phyloP scores from a whole-genome alignment of 1,140 invertebrate genomes.

The Prorops nasuta region DNA sequence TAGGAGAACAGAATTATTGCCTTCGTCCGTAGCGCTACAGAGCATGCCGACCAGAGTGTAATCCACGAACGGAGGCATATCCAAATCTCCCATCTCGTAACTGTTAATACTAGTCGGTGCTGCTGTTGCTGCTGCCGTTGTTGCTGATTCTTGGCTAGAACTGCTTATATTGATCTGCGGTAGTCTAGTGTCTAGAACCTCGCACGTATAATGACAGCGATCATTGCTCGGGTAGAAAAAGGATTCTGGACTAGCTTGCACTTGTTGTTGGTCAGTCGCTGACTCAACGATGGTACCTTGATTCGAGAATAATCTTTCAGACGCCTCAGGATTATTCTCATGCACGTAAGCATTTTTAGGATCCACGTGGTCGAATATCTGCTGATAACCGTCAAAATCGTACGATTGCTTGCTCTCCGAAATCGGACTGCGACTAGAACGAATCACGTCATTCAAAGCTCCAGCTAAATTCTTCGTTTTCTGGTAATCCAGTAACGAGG shows the following conservation, averaged over 20 bases:
- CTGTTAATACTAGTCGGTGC: constrained; percentile 12
- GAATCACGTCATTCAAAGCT: constrained; percentile 7
- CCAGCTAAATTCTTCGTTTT: constrained; percentile 18
- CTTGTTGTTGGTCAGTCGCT: constrained; percentile 15
- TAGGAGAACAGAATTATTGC: constrained; percentile 17
- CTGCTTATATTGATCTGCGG: constrained; percentile 26
- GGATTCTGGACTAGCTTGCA: constrained; percentile 41
- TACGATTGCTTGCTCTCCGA: constrained; percentile 15
- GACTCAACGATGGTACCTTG: too few species aligned
- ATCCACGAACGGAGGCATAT: constrained; percentile 48
- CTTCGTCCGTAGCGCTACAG: constrained; percentile 45
- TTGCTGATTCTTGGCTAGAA: not conserved
- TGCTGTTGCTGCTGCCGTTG: too few species aligned
- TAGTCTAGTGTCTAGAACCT: constrained; percentile 43
- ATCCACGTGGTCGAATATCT: constrained; percentile 28
- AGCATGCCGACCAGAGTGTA: constrained; percentile 53
- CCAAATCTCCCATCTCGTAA: constrained; percentile 40
- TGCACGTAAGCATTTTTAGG: constrained; percentile 35
- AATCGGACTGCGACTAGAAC: constrained; percentile 25
- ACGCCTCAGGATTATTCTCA: constrained; percentile 22
- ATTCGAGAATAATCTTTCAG: constrained; percentile 35
- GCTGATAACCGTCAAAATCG: constrained; percentile 34
- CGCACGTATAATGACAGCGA: constrained; percentile 49
- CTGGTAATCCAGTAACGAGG: constrained; percentile 5
- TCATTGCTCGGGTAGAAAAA: constrained; percentile 45